Evolutionary conservation across 2,888 invertebrate species (phyloP), one percentile per base, ranked within the genome.

Genomic region (Temnothorax unifasciatus): DNA sequence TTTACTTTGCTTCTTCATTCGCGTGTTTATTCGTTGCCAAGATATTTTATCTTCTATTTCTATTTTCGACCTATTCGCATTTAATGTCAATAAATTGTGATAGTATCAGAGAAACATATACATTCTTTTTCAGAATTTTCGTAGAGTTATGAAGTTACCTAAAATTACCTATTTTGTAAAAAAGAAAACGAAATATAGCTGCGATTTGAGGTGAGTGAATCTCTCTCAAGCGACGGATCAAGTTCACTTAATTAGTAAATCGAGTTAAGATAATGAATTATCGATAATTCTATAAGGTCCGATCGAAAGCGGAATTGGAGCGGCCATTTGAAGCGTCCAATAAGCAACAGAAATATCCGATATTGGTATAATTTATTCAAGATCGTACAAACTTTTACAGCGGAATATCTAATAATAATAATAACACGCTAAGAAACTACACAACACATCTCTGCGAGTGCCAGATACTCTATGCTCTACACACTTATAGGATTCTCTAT

Each of bases 401-500:
- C 83, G 86, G 76, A 74, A 89, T 90, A 85, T 87, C 87, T 87
- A 81, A 82, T 54, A 57, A 63, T 59, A 74, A 18, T 61, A 74
- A 21, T 5, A 38, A 38, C 54, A 86, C 79, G 18, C 79, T 79
- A 79, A 73, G 13, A 50, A n/a, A 50, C 89, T 90, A 90, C 89
- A 84, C 87, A 85, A 84, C 84, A 90, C 83, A 85, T 59, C 38
- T 89, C 85, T 90, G 89, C 89, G 82, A 84, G 85, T 69, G 87
- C 79, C 57, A 74, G 59, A 87, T 79, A 87, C 76, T 89, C 90
- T 90, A 89, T 74, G 63, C 71, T 85, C 90, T 90, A 90, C 88
- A 90, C 90, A 89, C 75, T 88, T 88, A 88, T 57, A 86, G 86
- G 77, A 82, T 88, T 90, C 85, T 86, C 87, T 89, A 85, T 88